Conservation (phyloP, 2,113 vertebrate species). For the Syrrhaptes paradoxus region DNA sequence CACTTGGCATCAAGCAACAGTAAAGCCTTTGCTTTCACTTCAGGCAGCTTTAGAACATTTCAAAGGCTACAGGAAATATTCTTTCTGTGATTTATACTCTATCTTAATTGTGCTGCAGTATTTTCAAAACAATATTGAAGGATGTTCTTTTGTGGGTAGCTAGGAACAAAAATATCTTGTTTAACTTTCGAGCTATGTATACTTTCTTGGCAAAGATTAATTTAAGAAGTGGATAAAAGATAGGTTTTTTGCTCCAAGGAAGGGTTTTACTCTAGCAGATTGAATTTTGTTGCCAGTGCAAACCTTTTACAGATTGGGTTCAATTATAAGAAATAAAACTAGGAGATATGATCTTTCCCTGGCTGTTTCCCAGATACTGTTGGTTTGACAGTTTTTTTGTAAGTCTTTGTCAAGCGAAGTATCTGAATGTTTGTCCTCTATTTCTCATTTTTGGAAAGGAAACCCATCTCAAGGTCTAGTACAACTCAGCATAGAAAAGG, state of each 20-base stretch:
- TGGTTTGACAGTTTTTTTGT: neutral
- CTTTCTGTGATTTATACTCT: conserved; percentile 53
- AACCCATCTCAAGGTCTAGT: neutral
- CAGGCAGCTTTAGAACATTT: conserved; percentile 43
- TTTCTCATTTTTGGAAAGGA: neutral
- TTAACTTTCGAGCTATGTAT: conserved; percentile 60
- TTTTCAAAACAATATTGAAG: conserved; percentile 70
- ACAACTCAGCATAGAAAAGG: neutral
- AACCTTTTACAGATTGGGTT: conserved; percentile 11
- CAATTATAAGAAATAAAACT: neutral
- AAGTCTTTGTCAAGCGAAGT: neutral
- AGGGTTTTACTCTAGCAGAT: neutral
- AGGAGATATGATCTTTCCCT: neutral
- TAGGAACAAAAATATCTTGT: conserved; percentile 65
- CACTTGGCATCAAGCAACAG: conserved; percentile 49
- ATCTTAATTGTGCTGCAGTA: conserved; percentile 40
- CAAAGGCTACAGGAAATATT: conserved; percentile 49
- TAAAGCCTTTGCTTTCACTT: conserved; percentile 38
- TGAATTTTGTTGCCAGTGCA: conserved; percentile 15
- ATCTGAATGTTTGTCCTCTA: neutral
- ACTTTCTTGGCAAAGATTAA: conserved; percentile 39
- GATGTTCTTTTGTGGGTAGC: conserved; percentile 62
- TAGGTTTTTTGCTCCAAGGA: neutral
- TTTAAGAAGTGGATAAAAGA: conserved; percentile 21
- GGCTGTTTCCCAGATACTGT: neutral